Conservation (phyloP, 2,797 vertebrate species). For the Tiaroga cobitis region DNA sequence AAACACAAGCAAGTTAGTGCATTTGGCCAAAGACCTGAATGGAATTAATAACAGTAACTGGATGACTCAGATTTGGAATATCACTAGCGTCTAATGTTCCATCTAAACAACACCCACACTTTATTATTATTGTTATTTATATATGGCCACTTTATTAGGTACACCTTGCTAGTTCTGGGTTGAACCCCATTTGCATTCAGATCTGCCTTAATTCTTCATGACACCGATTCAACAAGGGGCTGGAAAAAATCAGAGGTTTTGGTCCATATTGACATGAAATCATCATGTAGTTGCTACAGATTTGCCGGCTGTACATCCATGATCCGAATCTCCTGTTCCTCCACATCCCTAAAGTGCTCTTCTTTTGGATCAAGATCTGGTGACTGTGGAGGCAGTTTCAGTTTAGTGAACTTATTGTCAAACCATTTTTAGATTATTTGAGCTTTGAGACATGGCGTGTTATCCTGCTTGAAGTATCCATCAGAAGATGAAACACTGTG, state of each 20-base stretch:
- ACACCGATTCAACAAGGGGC: too few species aligned
- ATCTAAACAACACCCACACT: not conserved
- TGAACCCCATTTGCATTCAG: not conserved
- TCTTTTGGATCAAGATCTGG: not conserved
- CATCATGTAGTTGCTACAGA: too few species aligned
- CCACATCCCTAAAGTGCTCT: not conserved
- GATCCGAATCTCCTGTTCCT: not conserved
- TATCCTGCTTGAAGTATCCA: too few species aligned
- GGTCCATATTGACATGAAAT: not conserved
- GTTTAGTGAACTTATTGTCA: not conserved
- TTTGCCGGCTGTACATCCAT: too few species aligned
- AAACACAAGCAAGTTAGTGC: slow-evolving; percentile 17
- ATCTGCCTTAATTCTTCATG: not conserved
- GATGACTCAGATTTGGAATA: not conserved
- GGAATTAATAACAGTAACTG: not conserved
- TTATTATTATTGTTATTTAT: not conserved
- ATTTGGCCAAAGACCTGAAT: not conserved
- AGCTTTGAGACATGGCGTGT: too few species aligned
- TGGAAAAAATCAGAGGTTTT: not conserved
- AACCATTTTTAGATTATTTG: too few species aligned
- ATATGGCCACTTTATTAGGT: not conserved
- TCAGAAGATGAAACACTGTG: too few species aligned
- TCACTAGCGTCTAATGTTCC: not conserved
- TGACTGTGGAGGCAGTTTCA: not conserved
- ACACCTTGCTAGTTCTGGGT: not conserved